Evolutionary conservation across 2,888 invertebrate species (phyloP), one percentile per base, ranked within the genome.

Genomic region (Drosophila paracracens): DNA sequence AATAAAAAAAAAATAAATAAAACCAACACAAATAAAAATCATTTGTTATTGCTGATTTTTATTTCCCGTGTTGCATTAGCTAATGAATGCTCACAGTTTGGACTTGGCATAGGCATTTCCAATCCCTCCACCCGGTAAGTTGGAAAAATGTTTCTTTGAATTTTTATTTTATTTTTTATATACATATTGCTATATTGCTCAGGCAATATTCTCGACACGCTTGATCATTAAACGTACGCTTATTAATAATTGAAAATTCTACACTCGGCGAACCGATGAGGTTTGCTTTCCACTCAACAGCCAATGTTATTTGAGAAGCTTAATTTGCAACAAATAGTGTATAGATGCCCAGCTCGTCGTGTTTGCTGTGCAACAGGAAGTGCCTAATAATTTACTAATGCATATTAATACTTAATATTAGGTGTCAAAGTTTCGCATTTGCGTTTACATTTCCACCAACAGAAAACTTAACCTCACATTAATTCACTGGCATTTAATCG

Each of bases 281-380:
- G 63, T 64, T 76, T 70, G 33, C 57, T 35, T 53, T 54, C n/a
- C 78, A 78, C 78, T 78, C 54, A 33, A 51, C 43, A 13, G n/a
- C 7, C 50, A 13, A 31, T 69, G 78, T 69, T 57, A 74, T 66
- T 68, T 69, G 82, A 79, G 74, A 62, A 54, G 43, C 48, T 51
- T 57, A 61, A 81, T 63, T 75, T 63, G 31, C 60, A 63, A 46
- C 21, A 58, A 56, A 48, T 52, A 18, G 31, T 10, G 1, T 25
- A 4, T 7, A 2, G 27, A 72, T 27, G 21, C 31, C 11, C 11
- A 33, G 36, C 33, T n/a, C 35, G 36, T 36, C 16, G 11, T 46
- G n/a, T 53, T 36, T 57, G 60, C 43, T 7, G 50, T 50, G 52
- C 50, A 54, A 72, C 79, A 72, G 77, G 77, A 78, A 78, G 59